Evolutionary conservation across 2,797 vertebrate genomes (phyloP).

Genomic region (Myioborus melanocephalus): DNA sequence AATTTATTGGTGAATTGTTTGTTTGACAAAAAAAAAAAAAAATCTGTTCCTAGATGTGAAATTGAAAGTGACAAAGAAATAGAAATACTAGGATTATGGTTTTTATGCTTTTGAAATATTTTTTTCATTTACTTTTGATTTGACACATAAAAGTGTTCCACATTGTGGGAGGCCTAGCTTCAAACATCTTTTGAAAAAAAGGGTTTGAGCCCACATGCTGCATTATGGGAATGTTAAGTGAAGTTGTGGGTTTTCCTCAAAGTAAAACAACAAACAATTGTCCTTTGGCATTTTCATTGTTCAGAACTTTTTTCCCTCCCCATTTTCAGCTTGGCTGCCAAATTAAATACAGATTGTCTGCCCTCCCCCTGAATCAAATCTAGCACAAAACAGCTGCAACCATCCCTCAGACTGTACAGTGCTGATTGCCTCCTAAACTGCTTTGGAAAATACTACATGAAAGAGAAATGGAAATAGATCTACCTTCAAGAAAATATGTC

Average conservation of each 20-base stretch:
- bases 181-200: background rate
- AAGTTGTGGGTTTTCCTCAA: background rate
- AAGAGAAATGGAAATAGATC: background rate
- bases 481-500: background rate
- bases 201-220: background rate
- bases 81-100: background rate
- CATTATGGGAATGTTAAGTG: background rate
- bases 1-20: background rate
- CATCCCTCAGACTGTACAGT: background rate
- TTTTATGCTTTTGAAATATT: background rate
- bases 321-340: background rate
- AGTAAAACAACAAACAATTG: constrained; percentile 10
- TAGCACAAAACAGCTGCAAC: background rate
- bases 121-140: constrained; percentile 1
- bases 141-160: background rate
- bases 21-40: background rate
- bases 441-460: background rate
- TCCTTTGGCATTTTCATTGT: background rate
- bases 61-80: background rate
- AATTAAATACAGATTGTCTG: background rate
- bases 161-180: constrained; percentile 9
- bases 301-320: background rate
- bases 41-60: background rate
- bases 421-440: background rate
- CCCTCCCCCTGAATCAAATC: background rate